Percentiles rank a stretch among this genome's conserved stretches.
These are phyloP conservation scores for Lacerta viridis DNA, from an alignment of 2,797 vertebrate species.

Conservation along the genomic window DNA sequence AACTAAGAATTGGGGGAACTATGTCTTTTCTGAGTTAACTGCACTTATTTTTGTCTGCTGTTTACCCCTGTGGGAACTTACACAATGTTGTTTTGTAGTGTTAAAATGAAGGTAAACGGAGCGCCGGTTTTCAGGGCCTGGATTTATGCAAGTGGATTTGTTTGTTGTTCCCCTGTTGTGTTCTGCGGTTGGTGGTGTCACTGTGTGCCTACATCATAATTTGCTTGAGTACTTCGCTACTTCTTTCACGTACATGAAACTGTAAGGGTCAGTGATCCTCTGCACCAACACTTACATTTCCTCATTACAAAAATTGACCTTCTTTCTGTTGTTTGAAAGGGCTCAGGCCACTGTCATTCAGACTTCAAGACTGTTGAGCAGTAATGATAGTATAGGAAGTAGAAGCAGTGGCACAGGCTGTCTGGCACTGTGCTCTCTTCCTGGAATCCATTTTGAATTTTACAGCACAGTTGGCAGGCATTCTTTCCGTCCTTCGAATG, in stretches of 20 bases:
- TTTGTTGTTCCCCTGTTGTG: slow-evolving; percentile 66
- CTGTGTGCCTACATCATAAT: slow-evolving; percentile 78
- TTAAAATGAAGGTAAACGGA: slow-evolving; percentile 59
- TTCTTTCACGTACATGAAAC: slow-evolving; percentile 77
- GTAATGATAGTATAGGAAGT: slow-evolving; percentile 83
- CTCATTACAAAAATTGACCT: slow-evolving; percentile 87
- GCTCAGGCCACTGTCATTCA: slow-evolving; percentile 86
- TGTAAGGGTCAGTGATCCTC: slow-evolving; percentile 80
- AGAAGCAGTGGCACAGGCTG: slow-evolving; percentile 69
- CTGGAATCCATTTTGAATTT: slow-evolving; percentile 82
- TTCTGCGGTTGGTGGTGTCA: slow-evolving; percentile 73
- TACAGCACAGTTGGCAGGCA: slow-evolving; percentile 72
- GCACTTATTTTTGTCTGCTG: slow-evolving; percentile 14
- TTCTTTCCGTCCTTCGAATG: slow-evolving; percentile 64
- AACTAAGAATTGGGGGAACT: slow-evolving; percentile 23
- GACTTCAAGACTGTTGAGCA: slow-evolving; percentile 77
- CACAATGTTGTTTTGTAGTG: slow-evolving; percentile 37
- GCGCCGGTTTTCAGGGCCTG: slow-evolving; percentile 43
- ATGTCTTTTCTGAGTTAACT: background rate
- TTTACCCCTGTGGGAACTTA: slow-evolving; percentile 25
- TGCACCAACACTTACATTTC: slow-evolving; percentile 82
- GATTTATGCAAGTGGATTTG: slow-evolving; percentile 69
- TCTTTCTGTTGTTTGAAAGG: slow-evolving; percentile 82
- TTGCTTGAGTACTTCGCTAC: slow-evolving; percentile 74
- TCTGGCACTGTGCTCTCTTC: slow-evolving; percentile 74